These are phyloP conservation scores for Xenopus laevis DNA, from an alignment of 2,113 vertebrate genomes.

Conservation along the genomic window DNA sequence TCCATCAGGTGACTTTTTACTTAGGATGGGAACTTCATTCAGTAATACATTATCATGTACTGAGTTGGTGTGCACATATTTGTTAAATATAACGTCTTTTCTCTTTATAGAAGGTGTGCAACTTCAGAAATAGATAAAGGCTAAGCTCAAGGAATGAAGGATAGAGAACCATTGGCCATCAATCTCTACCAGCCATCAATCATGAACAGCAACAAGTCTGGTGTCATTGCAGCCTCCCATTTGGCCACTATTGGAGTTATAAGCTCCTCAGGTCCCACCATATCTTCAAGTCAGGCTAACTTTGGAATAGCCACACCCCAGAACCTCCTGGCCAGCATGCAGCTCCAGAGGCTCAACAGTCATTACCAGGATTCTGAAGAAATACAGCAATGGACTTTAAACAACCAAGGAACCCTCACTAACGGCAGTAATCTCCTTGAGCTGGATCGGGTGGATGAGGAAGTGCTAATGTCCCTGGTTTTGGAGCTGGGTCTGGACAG, in stretches of 20 bases:
- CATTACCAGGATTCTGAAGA: conserved; percentile 69
- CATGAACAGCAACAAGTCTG: conserved; percentile 51
- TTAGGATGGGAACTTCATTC: too few relatives aligned
- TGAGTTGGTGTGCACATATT: background rate
- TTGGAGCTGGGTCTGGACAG: conserved; percentile 77
- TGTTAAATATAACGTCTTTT: background rate
- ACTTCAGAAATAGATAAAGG: background rate
- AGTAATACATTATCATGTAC: too few relatives aligned
- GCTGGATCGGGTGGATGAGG: conserved; percentile 75
- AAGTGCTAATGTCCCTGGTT: conserved; percentile 76
- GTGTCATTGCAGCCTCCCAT: conserved; percentile 26
- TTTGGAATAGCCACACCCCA: conserved; percentile 64
- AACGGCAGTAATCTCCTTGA: conserved; percentile 61
- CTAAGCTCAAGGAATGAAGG: conserved; percentile 60
- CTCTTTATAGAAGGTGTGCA: background rate
- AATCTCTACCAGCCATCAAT: conserved; percentile 61
- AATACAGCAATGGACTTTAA: conserved; percentile 52
- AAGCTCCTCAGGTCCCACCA: conserved; percentile 16
- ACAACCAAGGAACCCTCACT: conserved; percentile 46
- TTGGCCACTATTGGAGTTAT: conserved; percentile 50
- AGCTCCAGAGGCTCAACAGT: conserved; percentile 79
- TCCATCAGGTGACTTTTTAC: too few relatives aligned
- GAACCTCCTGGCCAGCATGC: conserved; percentile 73
- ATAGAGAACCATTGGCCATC: conserved; percentile 62
- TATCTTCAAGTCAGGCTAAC: conserved; percentile 58